Conservation (phyloP, 1,140 invertebrate genomes). For the Pseudomyrmex pallidus region DNA sequence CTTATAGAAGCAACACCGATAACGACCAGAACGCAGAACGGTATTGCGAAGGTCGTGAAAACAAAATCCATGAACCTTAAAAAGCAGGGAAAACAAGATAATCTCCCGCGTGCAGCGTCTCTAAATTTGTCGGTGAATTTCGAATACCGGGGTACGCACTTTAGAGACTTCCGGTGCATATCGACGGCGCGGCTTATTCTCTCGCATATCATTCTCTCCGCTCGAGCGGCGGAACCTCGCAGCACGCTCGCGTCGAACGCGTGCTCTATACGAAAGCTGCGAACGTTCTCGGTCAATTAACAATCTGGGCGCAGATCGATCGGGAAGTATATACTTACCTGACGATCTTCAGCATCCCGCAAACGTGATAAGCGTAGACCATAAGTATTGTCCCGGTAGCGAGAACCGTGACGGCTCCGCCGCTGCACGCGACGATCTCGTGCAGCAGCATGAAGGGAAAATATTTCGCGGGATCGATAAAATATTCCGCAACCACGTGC, state of each 20-base stretch:
- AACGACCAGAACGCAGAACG: background rate
- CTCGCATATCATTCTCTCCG: conserved; percentile 1
- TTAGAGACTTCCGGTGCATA: background rate
- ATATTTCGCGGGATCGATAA: conserved; percentile 14
- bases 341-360: conserved; percentile 10
- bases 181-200: conserved; percentile 17
- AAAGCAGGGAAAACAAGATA: background rate
- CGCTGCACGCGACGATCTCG: background rate
- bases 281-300: background rate
- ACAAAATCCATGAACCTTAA: background rate
- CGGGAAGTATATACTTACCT: conserved; percentile 6
- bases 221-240: background rate
- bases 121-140: too few relatives aligned
- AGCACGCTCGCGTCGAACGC: background rate
- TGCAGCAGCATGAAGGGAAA: background rate
- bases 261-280: conserved; percentile 14
- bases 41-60: background rate
- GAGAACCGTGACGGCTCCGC: fast-evolving
- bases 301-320: background rate
- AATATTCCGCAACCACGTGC: background rate
- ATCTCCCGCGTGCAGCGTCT: background rate
- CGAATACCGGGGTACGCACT: background rate
- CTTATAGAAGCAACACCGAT: background rate
- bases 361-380: background rate
- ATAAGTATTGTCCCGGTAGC: background rate